Evolutionary conservation across 1,140 invertebrate genomes (phyloP).

Genomic region (Metaphire vulgaris): DNA sequence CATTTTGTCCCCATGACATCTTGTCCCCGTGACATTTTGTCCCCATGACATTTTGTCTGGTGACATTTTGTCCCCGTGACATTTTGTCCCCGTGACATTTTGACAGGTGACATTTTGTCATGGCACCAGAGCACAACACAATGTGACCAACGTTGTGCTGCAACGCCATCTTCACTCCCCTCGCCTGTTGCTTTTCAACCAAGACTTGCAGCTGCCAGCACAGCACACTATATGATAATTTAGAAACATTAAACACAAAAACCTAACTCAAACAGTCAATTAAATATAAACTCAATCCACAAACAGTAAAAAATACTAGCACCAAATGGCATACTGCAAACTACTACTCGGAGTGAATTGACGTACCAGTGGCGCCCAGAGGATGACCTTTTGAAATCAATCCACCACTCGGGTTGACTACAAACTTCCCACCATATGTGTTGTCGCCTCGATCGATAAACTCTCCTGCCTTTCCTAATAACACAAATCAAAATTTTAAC

Average conservation of each 20-base stretch:
- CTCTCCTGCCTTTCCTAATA: constrained; percentile 69
- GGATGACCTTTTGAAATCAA: constrained; percentile 98
- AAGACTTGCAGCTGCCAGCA: constrained; percentile 81
- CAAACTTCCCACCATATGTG: constrained; percentile 95
- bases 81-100: too few species aligned
- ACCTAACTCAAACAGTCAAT: constrained; percentile 82
- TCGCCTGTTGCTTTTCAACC: constrained; percentile 84
- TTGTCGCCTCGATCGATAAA: constrained; percentile 89
- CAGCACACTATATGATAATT: constrained; percentile 81
- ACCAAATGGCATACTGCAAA: too few species aligned
- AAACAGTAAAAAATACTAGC: not conserved
- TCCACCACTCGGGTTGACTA: constrained; percentile 95
- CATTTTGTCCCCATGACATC: too few species aligned
- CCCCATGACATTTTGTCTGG: too few species aligned
- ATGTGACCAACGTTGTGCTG: constrained; percentile 98
- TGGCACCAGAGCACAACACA: not conserved
- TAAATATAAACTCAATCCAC: not conserved
- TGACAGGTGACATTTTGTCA: constrained; percentile 11
- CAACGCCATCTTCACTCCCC: constrained; percentile 71
- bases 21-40: too few species aligned
- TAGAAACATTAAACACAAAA: not conserved
- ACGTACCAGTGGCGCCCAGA: constrained; percentile 81
- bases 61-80: too few species aligned
- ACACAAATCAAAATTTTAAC: not conserved
- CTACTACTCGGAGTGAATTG: too few species aligned